phyloP scores from a whole-genome alignment of 2,113 vertebrate genomes.

The Oncorhynchus mykiss region DNA sequence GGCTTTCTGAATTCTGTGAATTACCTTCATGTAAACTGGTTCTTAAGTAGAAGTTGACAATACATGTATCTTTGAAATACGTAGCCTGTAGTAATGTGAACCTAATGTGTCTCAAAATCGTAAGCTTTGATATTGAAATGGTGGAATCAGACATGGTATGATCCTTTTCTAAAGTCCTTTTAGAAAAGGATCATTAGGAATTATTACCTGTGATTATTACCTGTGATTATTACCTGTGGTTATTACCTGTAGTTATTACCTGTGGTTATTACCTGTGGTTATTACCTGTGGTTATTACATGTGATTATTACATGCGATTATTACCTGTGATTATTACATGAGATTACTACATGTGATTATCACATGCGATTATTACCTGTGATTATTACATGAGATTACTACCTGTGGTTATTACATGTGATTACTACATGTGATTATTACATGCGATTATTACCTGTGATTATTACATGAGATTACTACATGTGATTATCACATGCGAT shows the following conservation, averaged over 20 bases:
- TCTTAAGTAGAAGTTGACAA: constrained; percentile 46
- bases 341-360: neutral
- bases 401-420: constrained; percentile 39
- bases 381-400: accelerated
- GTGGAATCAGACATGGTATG: constrained; percentile 20
- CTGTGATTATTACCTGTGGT: too few relatives aligned
- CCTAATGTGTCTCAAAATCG: constrained; percentile 38
- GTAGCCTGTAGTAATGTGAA: constrained; percentile 60
- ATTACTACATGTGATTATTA: too few relatives aligned
- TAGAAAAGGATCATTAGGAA: neutral
- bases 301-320: too few relatives aligned
- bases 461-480: neutral
- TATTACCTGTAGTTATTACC: neutral
- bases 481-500: too few relatives aligned
- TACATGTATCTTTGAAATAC: constrained; percentile 55
- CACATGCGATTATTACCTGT: too few relatives aligned
- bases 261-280: too few relatives aligned
- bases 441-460: accelerated
- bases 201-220: too few relatives aligned
- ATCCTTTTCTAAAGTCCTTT: constrained; percentile 34
- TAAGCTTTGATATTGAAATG: constrained; percentile 22
- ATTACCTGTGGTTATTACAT: too few relatives aligned
- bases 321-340: too few relatives aligned
- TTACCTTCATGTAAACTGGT: constrained; percentile 48
- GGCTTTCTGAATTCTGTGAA: constrained; percentile 54